Evolutionary conservation across 2,113 vertebrate genomes (phyloP).

Genomic region (Gnathochromis pfefferi): DNA sequence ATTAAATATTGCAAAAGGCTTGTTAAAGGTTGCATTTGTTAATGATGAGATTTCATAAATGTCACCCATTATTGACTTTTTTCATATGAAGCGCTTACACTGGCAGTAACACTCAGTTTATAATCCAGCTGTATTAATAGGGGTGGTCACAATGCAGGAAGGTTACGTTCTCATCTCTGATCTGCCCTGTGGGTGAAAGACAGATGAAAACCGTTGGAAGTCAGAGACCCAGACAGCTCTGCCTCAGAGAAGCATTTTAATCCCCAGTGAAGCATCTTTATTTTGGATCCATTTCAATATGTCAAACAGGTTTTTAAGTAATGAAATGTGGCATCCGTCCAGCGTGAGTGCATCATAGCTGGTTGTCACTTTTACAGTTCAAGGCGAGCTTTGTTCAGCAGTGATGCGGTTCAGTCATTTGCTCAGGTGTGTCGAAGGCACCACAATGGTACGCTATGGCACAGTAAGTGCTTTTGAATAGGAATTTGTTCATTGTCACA

Average conservation of each 20-base stretch:
- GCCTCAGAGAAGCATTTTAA: background rate
- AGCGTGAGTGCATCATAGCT: background rate
- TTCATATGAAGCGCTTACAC: background rate
- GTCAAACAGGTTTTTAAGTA: background rate
- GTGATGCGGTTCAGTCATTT: conserved; percentile 45
- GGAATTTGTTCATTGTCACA: conserved; percentile 70
- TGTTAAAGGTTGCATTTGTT: background rate
- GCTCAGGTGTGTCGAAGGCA: conserved; percentile 57
- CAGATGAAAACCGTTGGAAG: background rate
- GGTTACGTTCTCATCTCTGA: background rate
- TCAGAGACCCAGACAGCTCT: background rate
- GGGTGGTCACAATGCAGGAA: background rate
- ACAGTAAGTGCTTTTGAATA: conserved; percentile 66
- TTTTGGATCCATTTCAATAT: background rate
- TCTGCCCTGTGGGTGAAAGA: background rate
- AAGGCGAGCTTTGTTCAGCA: conserved; percentile 22
- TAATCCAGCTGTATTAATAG: background rate
- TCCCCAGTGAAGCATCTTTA: background rate
- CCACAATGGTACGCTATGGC: conserved; percentile 52
- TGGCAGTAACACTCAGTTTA: background rate
- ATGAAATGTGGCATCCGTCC: background rate
- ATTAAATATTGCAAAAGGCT: background rate
- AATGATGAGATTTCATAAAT: background rate
- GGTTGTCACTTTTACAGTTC: conserved; percentile 34
- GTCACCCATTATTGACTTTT: background rate